Evolutionary conservation across 2,113 vertebrate genomes (phyloP), one percentile per base, ranked within the genome.

Genomic region (Heteronetta atricapilla): DNA sequence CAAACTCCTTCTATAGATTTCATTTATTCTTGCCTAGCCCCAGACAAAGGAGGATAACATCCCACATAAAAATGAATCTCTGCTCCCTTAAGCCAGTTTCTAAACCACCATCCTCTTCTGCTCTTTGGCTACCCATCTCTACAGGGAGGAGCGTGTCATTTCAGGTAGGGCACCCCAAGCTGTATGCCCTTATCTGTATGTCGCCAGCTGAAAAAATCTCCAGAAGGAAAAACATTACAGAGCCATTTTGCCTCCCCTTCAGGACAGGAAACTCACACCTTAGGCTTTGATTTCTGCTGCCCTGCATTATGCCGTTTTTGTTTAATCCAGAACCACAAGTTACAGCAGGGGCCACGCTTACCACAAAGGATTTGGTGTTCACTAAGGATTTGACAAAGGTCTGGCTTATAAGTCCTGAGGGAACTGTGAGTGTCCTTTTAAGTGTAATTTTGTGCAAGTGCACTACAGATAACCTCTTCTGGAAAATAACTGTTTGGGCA

Each of bases 381-480:
- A 89, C 64, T 59, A 75, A 4, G 4, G 48, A 81, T 85, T 68
- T 81, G 86, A 94, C 38, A 75, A 93, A 69, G 5, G 1, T 72
- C 93, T 83, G 68, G 60, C 80, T 94, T 92, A 26, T 63, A 86
- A 76, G 44, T 94, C 93, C 29, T 81, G 58, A 62, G 64, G 82
- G 92, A 94, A 38, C 52, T 25, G 6, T 21, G 29, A 94, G 90
- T 83, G 69, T 79, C 76, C 75, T 83, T 95, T 93, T 60, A 76
- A 95, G 85, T 25, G 58, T 52, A 94, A 93, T 93, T 96, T 80
- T 95, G 82, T 29, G 55, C 83, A 91, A 96, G 52, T 78, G 92
- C 89, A 96, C 96, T 93, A 58, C 72, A 94, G 93, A 95, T 90
- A 96, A 97, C 96, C 95, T 92, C 93, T 89, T 74, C 94, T 94